Base-by-base conservation (phyloP, 2,888 invertebrate genomes). In the Leptinotarsa rubiginosa region DNA sequence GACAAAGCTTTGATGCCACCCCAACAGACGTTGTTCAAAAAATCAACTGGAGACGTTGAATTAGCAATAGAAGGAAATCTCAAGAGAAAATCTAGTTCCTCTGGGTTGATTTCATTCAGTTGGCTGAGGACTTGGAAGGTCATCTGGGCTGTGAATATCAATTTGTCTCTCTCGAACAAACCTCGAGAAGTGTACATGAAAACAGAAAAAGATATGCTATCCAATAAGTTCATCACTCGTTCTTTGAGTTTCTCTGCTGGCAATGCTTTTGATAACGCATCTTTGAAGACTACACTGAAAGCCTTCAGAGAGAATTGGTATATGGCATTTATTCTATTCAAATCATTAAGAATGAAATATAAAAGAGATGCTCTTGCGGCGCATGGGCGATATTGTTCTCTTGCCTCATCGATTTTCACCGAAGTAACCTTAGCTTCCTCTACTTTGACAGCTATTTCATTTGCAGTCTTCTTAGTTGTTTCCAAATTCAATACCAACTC, bases 261-360 rank as follows among this genome's bases (percentile, higher is more conserved):
- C 5, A 91, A 90, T 0, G 97, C 94, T 73, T 89, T 90, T 18
- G 89, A 88, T 65, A 98, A 92, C 0, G 97, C 96, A 79, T 94
- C 95, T 81, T 94, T 94, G 87, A 97, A 97, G 4, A 97, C 97
- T 0, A 95, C 94, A 81, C 94, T 96, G 89, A 97, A 97, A 0
- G 97, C 96, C 88, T 97, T 97, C 73, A 98, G 88, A 0, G 97
- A 97, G 89, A 98, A 98, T 87, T 97, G 97, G 88, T 98, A 98
- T 86, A 98, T 96, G 64, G 96, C 95, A 88, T 97, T 97, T 83
- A 98, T 97, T 87, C 96, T 96, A 88, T 93, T 92, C 68, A 98
- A 88, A 83, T 98, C 97, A 85, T 96, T 97, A 75, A 98, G 89
- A 77, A 97, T 96, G 86, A 98, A 98, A 87, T 98, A 98, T 1